Percentiles rank a stretch among this genome's conserved stretches.
Conservation (phyloP, 2,113 vertebrate genomes). For the Gambusia holbrooki region DNA sequence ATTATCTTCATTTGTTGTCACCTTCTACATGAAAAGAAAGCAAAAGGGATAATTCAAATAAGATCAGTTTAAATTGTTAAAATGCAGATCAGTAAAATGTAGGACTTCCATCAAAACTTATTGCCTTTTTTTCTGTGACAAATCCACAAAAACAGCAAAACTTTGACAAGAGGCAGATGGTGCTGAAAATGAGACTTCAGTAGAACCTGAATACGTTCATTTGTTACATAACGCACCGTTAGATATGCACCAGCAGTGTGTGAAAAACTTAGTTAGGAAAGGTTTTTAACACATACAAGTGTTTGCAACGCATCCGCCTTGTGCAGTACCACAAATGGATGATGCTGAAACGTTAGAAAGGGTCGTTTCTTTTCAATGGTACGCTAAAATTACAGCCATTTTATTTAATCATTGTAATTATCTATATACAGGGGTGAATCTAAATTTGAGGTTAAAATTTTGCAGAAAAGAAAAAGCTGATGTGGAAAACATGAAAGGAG, state of each 20-base stretch:
- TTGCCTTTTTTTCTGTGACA: neutral
- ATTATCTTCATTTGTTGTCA: slow-evolving; percentile 10
- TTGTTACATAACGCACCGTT: slow-evolving; percentile 1
- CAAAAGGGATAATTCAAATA: neutral
- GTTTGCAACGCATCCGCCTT: neutral
- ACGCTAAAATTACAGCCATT: slow-evolving; percentile 6
- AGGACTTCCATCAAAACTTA: slow-evolving; percentile 9
- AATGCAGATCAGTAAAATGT: neutral
- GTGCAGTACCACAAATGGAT: neutral
- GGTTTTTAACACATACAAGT: slow-evolving; percentile 6
- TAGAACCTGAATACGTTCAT: slow-evolving; percentile 9
- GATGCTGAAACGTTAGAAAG: slow-evolving; percentile 1
- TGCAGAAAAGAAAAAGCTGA: neutral
- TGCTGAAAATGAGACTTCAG: slow-evolving; percentile 21
- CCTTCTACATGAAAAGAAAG: slow-evolving; percentile 29
- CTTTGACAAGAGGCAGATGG: slow-evolving; percentile 25
- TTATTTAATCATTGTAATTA: slow-evolving; percentile 6
- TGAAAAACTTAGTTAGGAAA: slow-evolving; percentile 1
- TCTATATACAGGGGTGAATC: neutral
- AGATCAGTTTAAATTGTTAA: neutral
- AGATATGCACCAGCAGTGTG: neutral
- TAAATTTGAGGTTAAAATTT: neutral
- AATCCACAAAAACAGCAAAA: slow-evolving; percentile 17
- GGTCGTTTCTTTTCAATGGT: neutral
- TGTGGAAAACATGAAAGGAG: neutral